Conservation (phyloP, 53 echinoderm and acorn worm species). For the Glandiceps talaboti region DNA sequence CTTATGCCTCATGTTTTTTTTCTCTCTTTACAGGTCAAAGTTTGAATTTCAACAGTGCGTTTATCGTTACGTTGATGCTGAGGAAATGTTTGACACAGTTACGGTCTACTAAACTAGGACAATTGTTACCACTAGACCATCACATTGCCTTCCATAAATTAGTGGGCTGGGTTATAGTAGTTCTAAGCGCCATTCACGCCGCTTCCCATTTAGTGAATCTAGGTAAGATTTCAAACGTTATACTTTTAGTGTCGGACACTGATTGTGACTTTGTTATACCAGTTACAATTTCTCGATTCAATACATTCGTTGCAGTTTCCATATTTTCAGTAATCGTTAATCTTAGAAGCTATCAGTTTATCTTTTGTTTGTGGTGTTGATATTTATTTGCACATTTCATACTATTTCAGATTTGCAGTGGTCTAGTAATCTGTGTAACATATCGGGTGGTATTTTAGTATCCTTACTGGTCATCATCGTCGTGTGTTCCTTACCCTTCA, state of each 20-base stretch:
- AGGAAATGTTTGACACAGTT: conserved; percentile 71
- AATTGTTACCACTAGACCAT: conserved; percentile 69
- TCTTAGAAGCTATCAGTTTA: too few relatives aligned
- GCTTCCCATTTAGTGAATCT: conserved; percentile 44
- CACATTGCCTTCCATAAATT: conserved; percentile 77
- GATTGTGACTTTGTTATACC: too few relatives aligned
- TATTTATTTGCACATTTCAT: too few relatives aligned
- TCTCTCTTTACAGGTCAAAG: conserved; percentile 42
- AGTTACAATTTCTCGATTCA: too few relatives aligned
- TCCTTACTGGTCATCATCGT: conserved; percentile 44
- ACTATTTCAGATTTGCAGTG: conserved; percentile 65
- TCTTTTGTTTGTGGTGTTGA: too few relatives aligned
- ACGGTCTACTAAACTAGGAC: conserved; percentile 48
- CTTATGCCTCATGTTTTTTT: too few relatives aligned
- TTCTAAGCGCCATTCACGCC: conserved; percentile 43
- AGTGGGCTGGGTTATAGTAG: conserved; percentile 52
- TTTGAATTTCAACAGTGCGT: conserved; percentile 70
- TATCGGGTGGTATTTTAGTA: conserved; percentile 44
- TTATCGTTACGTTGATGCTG: conserved; percentile 64
- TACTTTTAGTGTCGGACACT: too few relatives aligned
- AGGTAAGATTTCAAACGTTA: too few relatives aligned
- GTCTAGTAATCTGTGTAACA: conserved; percentile 37
- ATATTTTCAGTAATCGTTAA: too few relatives aligned
- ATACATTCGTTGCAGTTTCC: too few relatives aligned
- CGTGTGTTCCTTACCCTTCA: conserved; percentile 52